Evolutionary conservation across 2,797 vertebrate species (phyloP).

Genomic region (Philypnodon macrostomus): DNA sequence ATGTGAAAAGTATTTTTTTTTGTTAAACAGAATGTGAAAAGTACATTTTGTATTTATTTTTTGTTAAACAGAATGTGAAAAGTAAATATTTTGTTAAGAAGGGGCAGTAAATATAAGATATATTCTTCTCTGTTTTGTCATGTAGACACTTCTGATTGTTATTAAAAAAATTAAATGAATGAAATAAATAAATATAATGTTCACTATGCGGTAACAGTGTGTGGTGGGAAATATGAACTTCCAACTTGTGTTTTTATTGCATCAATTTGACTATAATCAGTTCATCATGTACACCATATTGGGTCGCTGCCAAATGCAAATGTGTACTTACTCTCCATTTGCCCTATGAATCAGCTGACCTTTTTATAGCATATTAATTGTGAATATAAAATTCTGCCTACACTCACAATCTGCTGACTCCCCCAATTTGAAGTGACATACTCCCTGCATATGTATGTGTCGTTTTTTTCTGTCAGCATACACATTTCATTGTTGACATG

Average conservation of each 20-base stretch:
- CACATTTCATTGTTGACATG: conserved; percentile 8
- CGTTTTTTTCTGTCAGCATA: conserved; percentile 5
- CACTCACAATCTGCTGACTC: conserved; percentile 5
- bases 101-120: too few relatives aligned
- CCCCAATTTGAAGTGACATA: conserved; percentile 12
- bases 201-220: too few relatives aligned
- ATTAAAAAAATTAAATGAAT: neutral
- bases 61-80: too few relatives aligned
- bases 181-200: too few relatives aligned
- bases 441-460: conserved; percentile 12
- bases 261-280: conserved; percentile 9
- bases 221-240: neutral
- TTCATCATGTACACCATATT: neutral
- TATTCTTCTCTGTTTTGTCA: too few relatives aligned
- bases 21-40: too few relatives aligned
- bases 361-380: conserved; percentile 14
- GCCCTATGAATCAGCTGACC: neutral
- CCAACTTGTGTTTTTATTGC: conserved; percentile 8
- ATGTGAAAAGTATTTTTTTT: too few relatives aligned
- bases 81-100: too few relatives aligned
- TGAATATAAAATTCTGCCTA: neutral
- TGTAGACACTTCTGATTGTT: neutral
- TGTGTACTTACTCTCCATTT: neutral
- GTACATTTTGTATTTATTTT: too few relatives aligned
- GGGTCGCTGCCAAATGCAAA: conserved; percentile 8